A percentile compares a stretch with the other conserved stretches of the same genome.
phyloP scores from a whole-genome alignment of 1,140 invertebrate species.

The Carposina sasakii region DNA sequence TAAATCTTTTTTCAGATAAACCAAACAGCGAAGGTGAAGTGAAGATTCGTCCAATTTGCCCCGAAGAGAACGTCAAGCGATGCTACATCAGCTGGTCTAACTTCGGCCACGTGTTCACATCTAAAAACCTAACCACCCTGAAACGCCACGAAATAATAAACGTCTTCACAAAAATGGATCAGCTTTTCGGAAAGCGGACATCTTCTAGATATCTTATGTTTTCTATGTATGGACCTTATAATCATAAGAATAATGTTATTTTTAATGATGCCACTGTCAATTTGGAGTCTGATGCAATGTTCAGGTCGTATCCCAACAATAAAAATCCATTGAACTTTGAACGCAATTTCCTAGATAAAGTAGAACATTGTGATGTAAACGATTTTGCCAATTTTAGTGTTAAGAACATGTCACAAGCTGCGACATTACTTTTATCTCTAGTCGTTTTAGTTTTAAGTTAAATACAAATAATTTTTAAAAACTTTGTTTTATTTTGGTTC shows the following conservation, averaged over 20 bases:
- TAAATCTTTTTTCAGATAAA: conserved; percentile 15
- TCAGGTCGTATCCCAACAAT: conserved; percentile 53
- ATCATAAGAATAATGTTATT: conserved; percentile 74
- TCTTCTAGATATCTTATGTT: conserved; percentile 76
- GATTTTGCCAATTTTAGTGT: no score
- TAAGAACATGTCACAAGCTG: no score
- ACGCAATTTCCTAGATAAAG: no score
- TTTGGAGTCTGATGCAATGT: conserved; percentile 57
- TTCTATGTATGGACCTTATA: conserved; percentile 78
- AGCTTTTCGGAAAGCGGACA: conserved; percentile 77
- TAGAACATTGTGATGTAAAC: no score
- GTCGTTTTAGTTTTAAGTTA: no score
- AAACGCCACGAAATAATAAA: conserved; percentile 77
- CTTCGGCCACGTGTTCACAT: conserved; percentile 76
- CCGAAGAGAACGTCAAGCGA: conserved; percentile 67
- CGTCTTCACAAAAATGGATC: conserved; percentile 78
- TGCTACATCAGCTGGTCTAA: conserved; percentile 82
- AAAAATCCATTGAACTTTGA: conserved; percentile 55
- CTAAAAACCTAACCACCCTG: conserved; percentile 70
- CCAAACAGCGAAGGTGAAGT: no score
- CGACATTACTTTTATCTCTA: no score
- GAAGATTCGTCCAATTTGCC: conserved; percentile 70
- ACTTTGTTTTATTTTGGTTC: no score
- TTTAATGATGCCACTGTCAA: conserved; percentile 79
- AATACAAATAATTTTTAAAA: no score